Evolutionary conservation across 2,888 invertebrate genomes (phyloP).

Genomic region (Hymenopus coronatus): DNA sequence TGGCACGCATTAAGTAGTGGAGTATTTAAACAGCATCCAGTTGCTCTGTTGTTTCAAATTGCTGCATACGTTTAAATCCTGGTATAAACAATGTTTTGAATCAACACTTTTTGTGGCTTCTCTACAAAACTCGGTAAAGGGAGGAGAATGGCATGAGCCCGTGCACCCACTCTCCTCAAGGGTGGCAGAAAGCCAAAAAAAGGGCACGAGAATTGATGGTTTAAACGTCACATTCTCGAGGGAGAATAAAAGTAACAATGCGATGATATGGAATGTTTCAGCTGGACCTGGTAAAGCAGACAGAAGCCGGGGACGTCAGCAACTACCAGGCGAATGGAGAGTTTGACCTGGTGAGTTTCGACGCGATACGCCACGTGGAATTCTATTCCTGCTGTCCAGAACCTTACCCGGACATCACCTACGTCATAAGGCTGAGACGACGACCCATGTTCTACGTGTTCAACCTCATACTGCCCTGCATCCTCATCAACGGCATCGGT

Average conservation of each 20-base stretch:
- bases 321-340: slow-evolving; percentile 92
- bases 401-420: slow-evolving; percentile 81
- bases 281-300: slow-evolving; percentile 73
- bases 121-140: background rate
- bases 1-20: too few species aligned
- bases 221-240: background rate
- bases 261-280: slow-evolving; percentile 41
- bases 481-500: slow-evolving; percentile 83
- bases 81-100: background rate
- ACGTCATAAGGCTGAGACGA: slow-evolving; percentile 70
- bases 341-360: slow-evolving; percentile 78
- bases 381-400: slow-evolving; percentile 79
- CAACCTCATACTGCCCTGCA: slow-evolving; percentile 79
- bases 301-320: slow-evolving; percentile 77
- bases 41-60: too few species aligned
- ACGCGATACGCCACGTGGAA: slow-evolving; percentile 67
- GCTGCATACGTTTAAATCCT: background rate
- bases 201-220: background rate
- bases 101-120: background rate
- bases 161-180: background rate
- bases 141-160: background rate
- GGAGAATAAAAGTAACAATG: background rate
- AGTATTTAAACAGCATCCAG: too few species aligned
- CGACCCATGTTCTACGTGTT: slow-evolving; percentile 83
- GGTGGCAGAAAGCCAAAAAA: background rate